A percentile compares a stretch with the other conserved stretches of the same genome.
Evolutionary conservation across 2,113 vertebrate species (phyloP).

Genomic region (Ictidomys tridecemlineatus): DNA sequence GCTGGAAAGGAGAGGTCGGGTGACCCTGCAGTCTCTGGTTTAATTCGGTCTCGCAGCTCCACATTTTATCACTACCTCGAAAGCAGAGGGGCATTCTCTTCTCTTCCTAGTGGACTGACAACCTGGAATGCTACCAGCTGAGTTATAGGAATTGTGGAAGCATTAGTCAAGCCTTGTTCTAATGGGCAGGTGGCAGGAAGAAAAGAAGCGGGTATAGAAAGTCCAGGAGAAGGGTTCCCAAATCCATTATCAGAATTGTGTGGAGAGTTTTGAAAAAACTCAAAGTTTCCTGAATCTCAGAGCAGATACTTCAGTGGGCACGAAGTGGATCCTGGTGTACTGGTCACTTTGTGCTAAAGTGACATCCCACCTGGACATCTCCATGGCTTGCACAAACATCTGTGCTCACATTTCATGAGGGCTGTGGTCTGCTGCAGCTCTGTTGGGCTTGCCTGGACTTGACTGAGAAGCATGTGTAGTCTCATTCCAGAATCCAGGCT

Average conservation of each 20-base stretch:
- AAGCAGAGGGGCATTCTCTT: slow-evolving; percentile 74
- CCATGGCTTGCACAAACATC: slow-evolving; percentile 14
- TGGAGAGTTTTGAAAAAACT: neutral
- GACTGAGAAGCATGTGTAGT: slow-evolving; percentile 61
- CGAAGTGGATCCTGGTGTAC: neutral
- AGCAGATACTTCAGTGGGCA: neutral
- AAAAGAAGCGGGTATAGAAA: neutral
- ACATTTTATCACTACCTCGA: slow-evolving; percentile 82
- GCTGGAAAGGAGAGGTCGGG: slow-evolving; percentile 78
- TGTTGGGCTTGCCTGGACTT: slow-evolving; percentile 71
- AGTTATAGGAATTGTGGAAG: slow-evolving; percentile 39
- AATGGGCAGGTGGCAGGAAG: slow-evolving; percentile 58
- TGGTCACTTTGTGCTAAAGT: neutral
- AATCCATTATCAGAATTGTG: slow-evolving; percentile 34
- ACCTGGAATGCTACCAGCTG: slow-evolving; percentile 66
- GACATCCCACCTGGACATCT: neutral
- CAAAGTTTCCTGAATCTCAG: neutral
- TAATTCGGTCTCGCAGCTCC: slow-evolving; percentile 81
- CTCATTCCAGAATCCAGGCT: slow-evolving; percentile 57
- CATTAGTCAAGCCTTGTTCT: slow-evolving; percentile 57
- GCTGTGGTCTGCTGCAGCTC: neutral
- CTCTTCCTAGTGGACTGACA: slow-evolving; percentile 70
- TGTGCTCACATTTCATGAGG: slow-evolving; percentile 51
- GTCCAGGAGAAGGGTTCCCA: slow-evolving; percentile 13
- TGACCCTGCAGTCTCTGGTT: slow-evolving; percentile 81